Evolutionary conservation across 1,140 invertebrate species (phyloP).

Genomic region (Drosophila busckii): DNA sequence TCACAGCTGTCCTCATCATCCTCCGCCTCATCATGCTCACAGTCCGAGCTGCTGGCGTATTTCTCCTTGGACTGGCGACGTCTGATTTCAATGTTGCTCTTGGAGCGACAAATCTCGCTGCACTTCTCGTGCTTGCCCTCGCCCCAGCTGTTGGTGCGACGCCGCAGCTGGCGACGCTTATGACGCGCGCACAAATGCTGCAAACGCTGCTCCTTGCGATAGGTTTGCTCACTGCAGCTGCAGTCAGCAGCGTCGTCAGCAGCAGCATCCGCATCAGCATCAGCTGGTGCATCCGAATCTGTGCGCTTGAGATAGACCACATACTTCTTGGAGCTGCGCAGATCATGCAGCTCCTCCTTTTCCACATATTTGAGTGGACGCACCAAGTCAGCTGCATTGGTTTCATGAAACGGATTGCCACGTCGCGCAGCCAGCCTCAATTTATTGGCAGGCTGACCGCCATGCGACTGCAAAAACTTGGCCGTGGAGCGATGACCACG

Average conservation of each 20-base stretch:
- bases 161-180: slow-evolving; percentile 41
- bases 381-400: slow-evolving; percentile 53
- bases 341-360: slow-evolving; percentile 71
- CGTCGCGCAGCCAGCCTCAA: slow-evolving; percentile 78
- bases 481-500: slow-evolving; percentile 92
- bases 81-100: slow-evolving; percentile 76
- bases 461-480: slow-evolving; percentile 94
- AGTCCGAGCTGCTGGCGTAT: slow-evolving; percentile 48
- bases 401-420: slow-evolving; percentile 65
- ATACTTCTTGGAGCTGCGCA: slow-evolving; percentile 70
- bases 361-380: slow-evolving; percentile 71
- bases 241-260: slow-evolving; percentile 29
- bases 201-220: slow-evolving; percentile 59
- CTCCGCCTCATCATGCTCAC: slow-evolving; percentile 35
- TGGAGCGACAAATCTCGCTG: slow-evolving; percentile 72
- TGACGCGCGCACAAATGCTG: slow-evolving; percentile 51
- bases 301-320: slow-evolving; percentile 69
- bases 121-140: slow-evolving; percentile 59
- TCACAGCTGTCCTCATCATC: slow-evolving; percentile 68
- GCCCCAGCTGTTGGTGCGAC: slow-evolving; percentile 73
- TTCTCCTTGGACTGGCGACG: slow-evolving; percentile 53
- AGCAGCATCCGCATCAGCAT: slow-evolving; percentile 16
- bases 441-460: slow-evolving; percentile 88
- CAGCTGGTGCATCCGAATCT: slow-evolving; percentile 45
- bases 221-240: slow-evolving; percentile 68